Evolutionary conservation across 2,113 vertebrate species (phyloP).

Genomic region (Tupaia tana): DNA sequence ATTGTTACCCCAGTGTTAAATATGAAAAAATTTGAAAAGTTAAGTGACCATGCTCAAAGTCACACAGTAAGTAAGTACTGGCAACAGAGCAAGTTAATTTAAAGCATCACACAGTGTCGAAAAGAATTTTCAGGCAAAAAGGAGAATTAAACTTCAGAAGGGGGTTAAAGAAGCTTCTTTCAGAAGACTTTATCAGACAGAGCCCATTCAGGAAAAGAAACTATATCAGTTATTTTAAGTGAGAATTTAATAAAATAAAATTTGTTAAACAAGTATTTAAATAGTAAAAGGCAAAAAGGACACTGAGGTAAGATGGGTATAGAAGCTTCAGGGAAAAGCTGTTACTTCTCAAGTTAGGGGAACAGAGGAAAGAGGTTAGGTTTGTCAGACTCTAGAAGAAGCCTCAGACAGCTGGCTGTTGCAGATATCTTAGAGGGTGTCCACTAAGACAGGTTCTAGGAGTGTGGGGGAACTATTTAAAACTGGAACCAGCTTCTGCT

Average conservation of each 20-base stretch:
- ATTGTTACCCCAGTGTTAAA: not conserved
- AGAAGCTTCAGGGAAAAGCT: not conserved
- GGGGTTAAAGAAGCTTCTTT: not conserved
- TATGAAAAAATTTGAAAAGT: not conserved
- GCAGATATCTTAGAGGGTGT: not conserved
- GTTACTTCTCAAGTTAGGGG: not conserved
- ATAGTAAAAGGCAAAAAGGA: not conserved
- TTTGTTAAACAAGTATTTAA: not conserved
- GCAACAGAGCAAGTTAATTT: conserved; percentile 20
- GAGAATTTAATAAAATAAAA: conserved; percentile 6
- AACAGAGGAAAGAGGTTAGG: not conserved
- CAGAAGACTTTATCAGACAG: not conserved
- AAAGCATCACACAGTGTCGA: not conserved
- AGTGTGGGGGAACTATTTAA: not conserved
- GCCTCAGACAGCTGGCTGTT: not conserved
- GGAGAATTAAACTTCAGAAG: conserved; percentile 19
- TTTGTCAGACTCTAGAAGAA: not conserved
- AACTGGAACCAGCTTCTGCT: not conserved
- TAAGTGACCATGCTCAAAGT: not conserved
- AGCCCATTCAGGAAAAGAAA: conserved; percentile 22
- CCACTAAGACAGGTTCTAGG: not conserved
- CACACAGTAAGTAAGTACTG: not conserved
- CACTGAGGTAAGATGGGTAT: not conserved
- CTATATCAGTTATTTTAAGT: not conserved
- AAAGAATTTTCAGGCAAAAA: not conserved